Conservation (phyloP, 2,888 invertebrate genomes). For the Eurytoma californica region DNA sequence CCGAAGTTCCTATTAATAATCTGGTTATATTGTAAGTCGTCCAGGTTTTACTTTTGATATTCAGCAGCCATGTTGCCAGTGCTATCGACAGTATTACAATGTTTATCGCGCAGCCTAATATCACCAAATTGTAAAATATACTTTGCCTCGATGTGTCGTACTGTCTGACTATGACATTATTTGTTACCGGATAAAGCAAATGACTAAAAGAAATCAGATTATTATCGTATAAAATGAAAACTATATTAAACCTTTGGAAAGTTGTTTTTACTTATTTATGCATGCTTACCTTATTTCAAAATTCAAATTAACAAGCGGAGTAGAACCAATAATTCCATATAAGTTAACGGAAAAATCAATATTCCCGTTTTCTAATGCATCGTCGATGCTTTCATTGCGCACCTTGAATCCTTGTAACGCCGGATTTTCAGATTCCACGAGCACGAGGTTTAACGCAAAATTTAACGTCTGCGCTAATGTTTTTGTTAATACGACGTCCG, state of each 20-base stretch:
- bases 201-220: not conserved
- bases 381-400: not conserved
- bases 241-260: no score
- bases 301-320: not conserved
- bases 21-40: conserved; percentile 18
- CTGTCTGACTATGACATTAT: conserved; percentile 26
- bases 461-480: conserved; percentile 12
- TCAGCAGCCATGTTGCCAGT: conserved; percentile 7
- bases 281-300: conserved; percentile 3
- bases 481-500: conserved; percentile 10
- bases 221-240: not conserved
- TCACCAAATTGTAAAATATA: conserved; percentile 6
- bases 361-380: not conserved
- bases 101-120: not conserved
- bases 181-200: conserved; percentile 2
- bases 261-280: no score
- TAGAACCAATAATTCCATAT: conserved; percentile 31
- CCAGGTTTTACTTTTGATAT: conserved; percentile 22
- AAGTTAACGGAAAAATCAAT: conserved; percentile 29
- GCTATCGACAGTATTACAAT: not conserved
- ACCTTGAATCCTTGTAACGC: conserved; percentile 5
- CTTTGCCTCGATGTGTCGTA: not conserved
- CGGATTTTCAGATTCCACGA: conserved; percentile 14
- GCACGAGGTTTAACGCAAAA: not conserved
- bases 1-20: not conserved